Evolutionary conservation across 2,113 vertebrate species (phyloP).

Genomic region (Chlorodrepanis virens): DNA sequence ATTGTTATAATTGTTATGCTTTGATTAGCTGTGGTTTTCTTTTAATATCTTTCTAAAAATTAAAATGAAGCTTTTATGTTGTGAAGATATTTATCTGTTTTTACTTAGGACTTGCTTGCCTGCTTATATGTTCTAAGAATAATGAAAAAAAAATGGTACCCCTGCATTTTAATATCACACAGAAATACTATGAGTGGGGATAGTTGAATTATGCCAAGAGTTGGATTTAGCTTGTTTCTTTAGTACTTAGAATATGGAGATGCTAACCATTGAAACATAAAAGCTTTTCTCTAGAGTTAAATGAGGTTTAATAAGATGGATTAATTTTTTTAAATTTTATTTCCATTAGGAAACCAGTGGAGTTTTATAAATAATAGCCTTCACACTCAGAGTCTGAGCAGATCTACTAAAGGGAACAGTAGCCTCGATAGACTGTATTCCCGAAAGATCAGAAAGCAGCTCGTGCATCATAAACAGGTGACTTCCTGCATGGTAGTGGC

Average conservation of each 20-base stretch:
- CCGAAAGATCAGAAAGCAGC: conserved; percentile 97
- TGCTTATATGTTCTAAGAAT: background rate
- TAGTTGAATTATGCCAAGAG: background rate
- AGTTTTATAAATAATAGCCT: conserved; percentile 99
- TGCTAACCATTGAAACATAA: background rate
- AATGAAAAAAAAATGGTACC: background rate
- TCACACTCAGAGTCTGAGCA: conserved; percentile 89
- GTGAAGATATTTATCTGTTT: background rate
- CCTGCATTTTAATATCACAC: background rate
- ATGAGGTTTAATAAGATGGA: background rate
- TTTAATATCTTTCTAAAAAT: background rate
- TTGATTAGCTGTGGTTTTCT: background rate
- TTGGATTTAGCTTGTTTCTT: background rate
- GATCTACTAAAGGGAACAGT: conserved; percentile 92
- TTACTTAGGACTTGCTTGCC: background rate
- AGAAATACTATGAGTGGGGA: background rate
- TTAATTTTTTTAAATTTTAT: background rate
- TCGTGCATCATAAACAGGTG: conserved; percentile 99
- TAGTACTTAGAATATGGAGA: background rate
- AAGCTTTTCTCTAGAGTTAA: background rate
- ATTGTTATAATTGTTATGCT: background rate
- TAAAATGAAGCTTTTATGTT: background rate
- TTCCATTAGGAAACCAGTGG: conserved; percentile 90
- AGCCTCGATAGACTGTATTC: conserved; percentile 96
- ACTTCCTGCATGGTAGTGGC: conserved; percentile 43